Percentiles rank a stretch among this genome's conserved stretches.
Conservation (phyloP, 2,888 invertebrate species). For the Philonicus albiceps region DNA sequence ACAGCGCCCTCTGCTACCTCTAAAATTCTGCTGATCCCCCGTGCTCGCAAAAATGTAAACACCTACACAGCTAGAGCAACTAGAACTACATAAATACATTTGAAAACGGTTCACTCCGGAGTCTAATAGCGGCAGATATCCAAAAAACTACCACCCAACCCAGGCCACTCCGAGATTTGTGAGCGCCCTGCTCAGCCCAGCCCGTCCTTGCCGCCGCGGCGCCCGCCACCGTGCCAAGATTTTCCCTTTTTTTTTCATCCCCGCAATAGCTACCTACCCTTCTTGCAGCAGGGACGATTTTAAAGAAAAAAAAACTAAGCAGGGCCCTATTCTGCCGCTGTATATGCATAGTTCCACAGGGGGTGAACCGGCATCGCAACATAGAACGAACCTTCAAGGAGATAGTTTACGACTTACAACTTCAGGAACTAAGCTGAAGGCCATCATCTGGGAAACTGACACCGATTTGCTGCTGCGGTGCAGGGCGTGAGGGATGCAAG, state of each 20-base stretch:
- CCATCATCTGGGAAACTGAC: slow-evolving; percentile 29
- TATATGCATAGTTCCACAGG: not conserved
- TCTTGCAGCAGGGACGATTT: not conserved
- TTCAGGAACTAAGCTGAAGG: slow-evolving; percentile 24
- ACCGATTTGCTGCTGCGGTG: not conserved
- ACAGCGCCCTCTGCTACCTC: slow-evolving; percentile 3
- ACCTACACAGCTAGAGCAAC: slow-evolving; percentile 28
- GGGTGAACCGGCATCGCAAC: not conserved
- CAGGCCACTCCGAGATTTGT: not conserved
- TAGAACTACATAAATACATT: slow-evolving; percentile 40
- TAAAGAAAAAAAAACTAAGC: slow-evolving; percentile 12
- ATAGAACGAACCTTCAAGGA: not conserved
- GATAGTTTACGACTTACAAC: slow-evolving; percentile 31
- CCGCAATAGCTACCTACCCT: not conserved
- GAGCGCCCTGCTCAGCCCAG: not conserved
- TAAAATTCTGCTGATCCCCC: slow-evolving; percentile 41
- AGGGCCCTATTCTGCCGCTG: not conserved
- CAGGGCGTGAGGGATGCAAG: not conserved
- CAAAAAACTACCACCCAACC: slow-evolving; percentile 33
- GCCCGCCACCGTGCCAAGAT: not conserved
- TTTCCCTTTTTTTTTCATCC: not conserved
- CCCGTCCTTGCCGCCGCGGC: not conserved
- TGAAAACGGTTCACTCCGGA: slow-evolving; percentile 1
- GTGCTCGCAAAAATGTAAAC: slow-evolving; percentile 39
- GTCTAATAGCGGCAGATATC: slow-evolving; percentile 29